A percentile compares a stretch with the other conserved stretches of the same genome.
Conservation (phyloP, 2,113 vertebrate genomes). For the Telmatochromis sp. region DNA sequence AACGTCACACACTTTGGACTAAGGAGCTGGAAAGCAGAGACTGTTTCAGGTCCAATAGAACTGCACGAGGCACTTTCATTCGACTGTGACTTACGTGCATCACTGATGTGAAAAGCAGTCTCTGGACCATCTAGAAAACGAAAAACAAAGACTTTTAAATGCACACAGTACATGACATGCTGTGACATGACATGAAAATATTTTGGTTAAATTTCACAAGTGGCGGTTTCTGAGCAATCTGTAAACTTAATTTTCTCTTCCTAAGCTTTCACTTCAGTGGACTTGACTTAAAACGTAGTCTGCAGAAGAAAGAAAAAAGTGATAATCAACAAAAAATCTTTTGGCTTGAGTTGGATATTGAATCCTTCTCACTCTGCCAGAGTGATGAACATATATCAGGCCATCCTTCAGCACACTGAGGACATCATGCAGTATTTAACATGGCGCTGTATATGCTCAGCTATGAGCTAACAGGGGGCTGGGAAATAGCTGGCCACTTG, state of each 20-base stretch:
- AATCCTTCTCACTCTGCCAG: not conserved
- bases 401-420: constrained; percentile 19
- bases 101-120: constrained; percentile 81
- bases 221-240: not conserved
- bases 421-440: constrained; percentile 61
- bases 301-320: not conserved
- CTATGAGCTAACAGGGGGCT: constrained; percentile 40
- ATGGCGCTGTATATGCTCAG: constrained; percentile 48
- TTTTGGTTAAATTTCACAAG: not conserved
- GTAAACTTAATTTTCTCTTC: not conserved
- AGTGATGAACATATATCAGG: not conserved
- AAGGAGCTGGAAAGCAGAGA: not conserved
- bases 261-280: not conserved
- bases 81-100: constrained; percentile 71
- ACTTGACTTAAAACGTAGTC: not conserved
- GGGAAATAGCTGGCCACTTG: constrained; percentile 58
- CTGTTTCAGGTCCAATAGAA: not conserved
- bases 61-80: not conserved
- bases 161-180: not conserved
- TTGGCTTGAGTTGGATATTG: not conserved
- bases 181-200: not conserved
- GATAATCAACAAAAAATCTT: rapidly evolving
- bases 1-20: not conserved
- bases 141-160: not conserved
- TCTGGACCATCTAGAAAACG: constrained; percentile 75